Evolutionary conservation across 2,113 vertebrate genomes (phyloP).

Genomic region (Engraulis encrasicolus): DNA sequence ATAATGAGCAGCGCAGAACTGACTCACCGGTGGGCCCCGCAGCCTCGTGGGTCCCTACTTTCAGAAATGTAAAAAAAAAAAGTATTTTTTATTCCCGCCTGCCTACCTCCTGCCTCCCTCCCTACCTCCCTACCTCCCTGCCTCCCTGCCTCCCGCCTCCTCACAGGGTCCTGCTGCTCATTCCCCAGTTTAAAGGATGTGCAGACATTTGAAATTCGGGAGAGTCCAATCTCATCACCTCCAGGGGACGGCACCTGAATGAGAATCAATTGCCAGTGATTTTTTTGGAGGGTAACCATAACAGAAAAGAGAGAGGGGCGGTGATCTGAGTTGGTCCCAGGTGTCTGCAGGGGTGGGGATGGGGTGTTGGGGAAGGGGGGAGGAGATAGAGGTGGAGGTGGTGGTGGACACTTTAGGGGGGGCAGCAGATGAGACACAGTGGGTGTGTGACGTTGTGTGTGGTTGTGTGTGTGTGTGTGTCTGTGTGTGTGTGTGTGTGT

Average conservation of each 20-base stretch:
- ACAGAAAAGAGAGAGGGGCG: background rate
- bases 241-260: conserved; percentile 40
- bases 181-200: conserved; percentile 32
- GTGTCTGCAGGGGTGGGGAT: background rate
- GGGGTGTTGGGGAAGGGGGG: background rate
- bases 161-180: conserved; percentile 32
- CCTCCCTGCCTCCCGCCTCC: too few relatives aligned
- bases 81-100: too few relatives aligned
- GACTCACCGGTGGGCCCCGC: too few relatives aligned
- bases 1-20: too few relatives aligned
- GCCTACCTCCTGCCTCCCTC: too few relatives aligned
- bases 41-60: too few relatives aligned
- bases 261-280: conserved; percentile 44
- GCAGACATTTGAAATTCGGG: background rate
- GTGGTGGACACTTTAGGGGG: background rate
- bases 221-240: conserved; percentile 25
- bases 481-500: too few relatives aligned
- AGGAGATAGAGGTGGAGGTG: too few relatives aligned
- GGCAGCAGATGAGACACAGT: background rate
- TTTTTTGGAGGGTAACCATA: background rate
- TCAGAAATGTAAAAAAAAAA: too few relatives aligned
- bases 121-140: too few relatives aligned
- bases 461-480: too few relatives aligned
- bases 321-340: background rate
- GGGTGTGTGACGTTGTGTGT: background rate